phyloP scores from a whole-genome alignment of 2,113 vertebrate species.

The Cyrtonyx montezumae region DNA sequence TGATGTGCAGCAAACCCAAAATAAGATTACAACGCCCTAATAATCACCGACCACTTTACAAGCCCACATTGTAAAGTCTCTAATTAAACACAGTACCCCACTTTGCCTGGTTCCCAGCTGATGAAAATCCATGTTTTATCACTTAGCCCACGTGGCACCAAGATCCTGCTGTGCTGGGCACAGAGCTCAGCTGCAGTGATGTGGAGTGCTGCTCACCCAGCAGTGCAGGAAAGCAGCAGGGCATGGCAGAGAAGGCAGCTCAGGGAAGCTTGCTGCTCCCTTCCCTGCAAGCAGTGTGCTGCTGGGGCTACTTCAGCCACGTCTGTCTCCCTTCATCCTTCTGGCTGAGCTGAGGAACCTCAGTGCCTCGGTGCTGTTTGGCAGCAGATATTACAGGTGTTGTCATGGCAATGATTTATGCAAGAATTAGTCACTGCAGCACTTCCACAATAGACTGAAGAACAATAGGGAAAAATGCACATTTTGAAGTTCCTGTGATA shows the following conservation, averaged over 20 bases:
- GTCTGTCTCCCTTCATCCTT: neutral
- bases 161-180: neutral
- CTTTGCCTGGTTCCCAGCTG: neutral
- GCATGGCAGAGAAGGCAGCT: too few species aligned
- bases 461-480: slow-evolving; percentile 50
- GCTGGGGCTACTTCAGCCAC: neutral
- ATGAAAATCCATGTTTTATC: neutral
- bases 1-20: neutral
- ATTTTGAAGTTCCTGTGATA: slow-evolving; percentile 11
- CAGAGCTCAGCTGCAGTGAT: neutral
- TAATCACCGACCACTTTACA: slow-evolving; percentile 31
- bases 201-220: too few species aligned
- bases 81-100: slow-evolving; percentile 33
- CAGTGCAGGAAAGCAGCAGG: neutral
- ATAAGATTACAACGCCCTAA: slow-evolving; percentile 1
- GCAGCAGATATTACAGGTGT: slow-evolving; percentile 43
- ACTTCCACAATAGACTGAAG: slow-evolving; percentile 19
- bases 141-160: neutral
- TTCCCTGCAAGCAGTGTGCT: neutral
- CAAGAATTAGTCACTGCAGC: slow-evolving; percentile 53
- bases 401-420: slow-evolving; percentile 75
- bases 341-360: neutral
- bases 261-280: neutral
- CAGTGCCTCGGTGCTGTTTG: neutral
- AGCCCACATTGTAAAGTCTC: neutral